Conservation (phyloP, 1,140 invertebrate species). For the Drosophila mayri region DNA sequence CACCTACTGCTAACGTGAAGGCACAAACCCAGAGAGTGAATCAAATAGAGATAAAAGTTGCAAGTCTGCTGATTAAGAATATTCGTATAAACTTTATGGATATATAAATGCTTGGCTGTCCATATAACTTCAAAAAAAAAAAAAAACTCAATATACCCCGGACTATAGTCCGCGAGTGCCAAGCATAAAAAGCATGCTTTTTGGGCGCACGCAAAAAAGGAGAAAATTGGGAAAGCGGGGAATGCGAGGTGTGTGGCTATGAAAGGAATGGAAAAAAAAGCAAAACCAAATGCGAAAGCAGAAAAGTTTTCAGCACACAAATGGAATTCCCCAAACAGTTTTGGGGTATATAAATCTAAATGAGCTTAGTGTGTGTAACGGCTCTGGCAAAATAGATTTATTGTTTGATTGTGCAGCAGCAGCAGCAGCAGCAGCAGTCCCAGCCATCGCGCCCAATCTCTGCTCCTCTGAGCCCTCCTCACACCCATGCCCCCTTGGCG, state of each 20-base stretch:
- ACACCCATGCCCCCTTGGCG: not conserved
- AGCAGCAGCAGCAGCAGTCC: slow-evolving; percentile 2
- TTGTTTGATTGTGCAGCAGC: slow-evolving; percentile 72
- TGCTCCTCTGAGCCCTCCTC: not conserved
- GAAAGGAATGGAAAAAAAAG: slow-evolving; percentile 3
- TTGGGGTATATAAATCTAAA: slow-evolving; percentile 75
- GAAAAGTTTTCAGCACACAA: slow-evolving; percentile 56
- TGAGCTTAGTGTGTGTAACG: slow-evolving; percentile 73
- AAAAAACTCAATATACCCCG: slow-evolving; percentile 3
- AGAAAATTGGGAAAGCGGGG: not conserved
- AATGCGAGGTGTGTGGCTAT: slow-evolving; percentile 6
- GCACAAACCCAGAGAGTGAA: not conserved
- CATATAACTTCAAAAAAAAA: not conserved
- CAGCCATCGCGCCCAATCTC: slow-evolving; percentile 23
- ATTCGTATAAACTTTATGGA: slow-evolving; percentile 19
- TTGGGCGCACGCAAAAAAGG: not conserved
- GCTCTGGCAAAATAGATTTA: slow-evolving; percentile 63
- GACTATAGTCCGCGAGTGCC: not conserved
- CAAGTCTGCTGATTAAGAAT: slow-evolving; percentile 16
- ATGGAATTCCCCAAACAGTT: slow-evolving; percentile 66
- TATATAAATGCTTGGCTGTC: slow-evolving; percentile 14
- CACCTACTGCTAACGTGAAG: no score
- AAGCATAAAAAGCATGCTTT: slow-evolving; percentile 7
- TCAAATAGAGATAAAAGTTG: slow-evolving; percentile 5
- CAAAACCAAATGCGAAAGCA: slow-evolving; percentile 45